Conservation (phyloP, 2,888 invertebrate species). For the Drosophila seclusa region DNA sequence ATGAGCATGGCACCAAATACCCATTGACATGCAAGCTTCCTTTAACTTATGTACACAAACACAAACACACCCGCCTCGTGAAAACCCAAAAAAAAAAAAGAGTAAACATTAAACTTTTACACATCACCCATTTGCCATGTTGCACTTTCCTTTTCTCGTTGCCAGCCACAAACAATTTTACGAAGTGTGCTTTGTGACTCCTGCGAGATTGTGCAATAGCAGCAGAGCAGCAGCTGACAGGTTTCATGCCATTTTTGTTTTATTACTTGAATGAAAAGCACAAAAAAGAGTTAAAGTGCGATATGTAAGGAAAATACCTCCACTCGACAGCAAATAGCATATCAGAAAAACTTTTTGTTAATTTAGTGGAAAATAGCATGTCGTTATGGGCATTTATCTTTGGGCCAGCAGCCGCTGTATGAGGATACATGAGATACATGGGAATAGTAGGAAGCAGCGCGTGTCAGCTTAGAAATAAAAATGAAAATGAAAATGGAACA, state of each 20-base stretch:
- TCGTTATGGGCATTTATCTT: slow-evolving; percentile 51
- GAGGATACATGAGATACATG: not conserved
- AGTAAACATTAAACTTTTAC: slow-evolving; percentile 71
- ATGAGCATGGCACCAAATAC: slow-evolving; percentile 48
- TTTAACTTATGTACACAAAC: slow-evolving; percentile 8
- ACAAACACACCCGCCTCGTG: slow-evolving; percentile 5
- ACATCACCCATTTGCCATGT: slow-evolving; percentile 71
- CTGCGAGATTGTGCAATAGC: slow-evolving; percentile 40
- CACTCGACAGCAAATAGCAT: slow-evolving; percentile 62
- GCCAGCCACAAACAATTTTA: slow-evolving; percentile 42
- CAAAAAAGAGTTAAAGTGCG: not conserved
- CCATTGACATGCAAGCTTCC: slow-evolving; percentile 44
- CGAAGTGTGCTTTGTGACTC: slow-evolving; percentile 39
- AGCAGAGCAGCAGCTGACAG: slow-evolving; percentile 4
- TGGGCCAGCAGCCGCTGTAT: slow-evolving; percentile 27
- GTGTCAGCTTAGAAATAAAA: slow-evolving; percentile 10
- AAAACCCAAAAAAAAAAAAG: slow-evolving; percentile 46
- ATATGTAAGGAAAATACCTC: slow-evolving; percentile 35
- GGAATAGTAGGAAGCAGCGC: slow-evolving; percentile 25
- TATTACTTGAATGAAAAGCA: slow-evolving; percentile 35
- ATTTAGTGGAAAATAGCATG: slow-evolving; percentile 73
- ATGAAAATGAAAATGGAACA: not conserved
- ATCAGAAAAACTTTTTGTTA: slow-evolving; percentile 58
- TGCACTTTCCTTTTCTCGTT: slow-evolving; percentile 52
- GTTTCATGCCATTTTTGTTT: slow-evolving; percentile 39